A percentile compares a stretch with the other conserved stretches of the same genome.
Conservation (phyloP, 1,140 invertebrate species). For the Paraescarpia echinospica region DNA sequence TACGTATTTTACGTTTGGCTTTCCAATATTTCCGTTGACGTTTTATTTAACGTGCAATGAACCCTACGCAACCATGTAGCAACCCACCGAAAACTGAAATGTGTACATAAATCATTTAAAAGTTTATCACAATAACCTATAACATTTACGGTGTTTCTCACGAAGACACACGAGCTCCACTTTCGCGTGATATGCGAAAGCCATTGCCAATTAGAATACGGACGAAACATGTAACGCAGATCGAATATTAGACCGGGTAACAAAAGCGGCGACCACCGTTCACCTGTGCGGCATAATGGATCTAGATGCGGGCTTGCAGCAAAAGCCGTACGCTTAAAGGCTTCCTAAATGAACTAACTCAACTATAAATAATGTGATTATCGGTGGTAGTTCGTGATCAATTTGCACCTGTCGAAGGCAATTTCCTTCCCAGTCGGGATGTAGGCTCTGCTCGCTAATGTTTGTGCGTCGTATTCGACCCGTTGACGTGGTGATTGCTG, state of each 20-base stretch:
- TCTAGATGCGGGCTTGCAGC: not conserved
- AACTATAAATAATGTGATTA: not conserved
- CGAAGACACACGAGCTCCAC: not conserved
- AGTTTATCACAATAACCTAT: not conserved
- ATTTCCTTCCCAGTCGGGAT: not conserved
- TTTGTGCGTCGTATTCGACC: not conserved
- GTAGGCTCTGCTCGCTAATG: not conserved
- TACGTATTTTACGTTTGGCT: too few species aligned
- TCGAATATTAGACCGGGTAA: not conserved
- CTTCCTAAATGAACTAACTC: not conserved
- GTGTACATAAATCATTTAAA: not conserved
- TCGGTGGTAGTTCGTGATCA: not conserved
- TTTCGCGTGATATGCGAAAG: not conserved
- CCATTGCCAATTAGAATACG: not conserved
- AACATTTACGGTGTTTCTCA: not conserved
- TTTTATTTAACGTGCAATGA: too few species aligned
- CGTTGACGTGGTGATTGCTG: not conserved
- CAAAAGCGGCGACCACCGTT: not conserved
- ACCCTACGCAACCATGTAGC: too few species aligned
- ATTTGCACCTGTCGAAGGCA: slow-evolving; percentile 3
- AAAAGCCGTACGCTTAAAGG: not conserved
- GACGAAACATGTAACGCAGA: not conserved
- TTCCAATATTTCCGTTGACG: too few species aligned
- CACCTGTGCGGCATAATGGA: not conserved
- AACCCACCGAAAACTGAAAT: not conserved